These are phyloP conservation scores for Steatocranus sp. DNA, from an alignment of 2,797 vertebrate genomes.

Conservation along the genomic window DNA sequence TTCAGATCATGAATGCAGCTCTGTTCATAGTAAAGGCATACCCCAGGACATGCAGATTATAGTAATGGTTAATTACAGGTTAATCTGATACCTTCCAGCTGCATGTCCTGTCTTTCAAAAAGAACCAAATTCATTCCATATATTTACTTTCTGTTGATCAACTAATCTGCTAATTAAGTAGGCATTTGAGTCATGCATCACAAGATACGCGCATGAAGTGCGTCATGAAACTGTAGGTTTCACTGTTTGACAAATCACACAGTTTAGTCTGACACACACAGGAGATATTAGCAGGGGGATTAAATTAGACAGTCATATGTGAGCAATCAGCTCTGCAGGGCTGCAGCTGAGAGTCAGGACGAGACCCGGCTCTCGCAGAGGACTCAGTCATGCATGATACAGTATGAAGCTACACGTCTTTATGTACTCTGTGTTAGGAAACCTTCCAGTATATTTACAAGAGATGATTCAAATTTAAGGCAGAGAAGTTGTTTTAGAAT, in stretches of 20 bases:
- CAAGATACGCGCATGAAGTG: background rate
- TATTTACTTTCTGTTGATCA: background rate
- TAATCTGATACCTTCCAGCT: background rate
- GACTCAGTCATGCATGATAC: background rate
- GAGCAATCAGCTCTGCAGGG: conserved; percentile 9
- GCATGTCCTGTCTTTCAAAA: background rate
- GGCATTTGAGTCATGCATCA: background rate
- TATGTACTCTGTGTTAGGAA: background rate
- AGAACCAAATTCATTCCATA: rapidly evolving
- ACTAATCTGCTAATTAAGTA: rapidly evolving
- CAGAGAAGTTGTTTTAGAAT: background rate
- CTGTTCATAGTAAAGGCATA: background rate
- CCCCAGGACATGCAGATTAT: background rate
- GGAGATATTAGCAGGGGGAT: background rate
- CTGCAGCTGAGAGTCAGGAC: background rate
- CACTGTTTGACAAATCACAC: background rate
- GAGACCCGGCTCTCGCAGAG: background rate
- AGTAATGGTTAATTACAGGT: background rate
- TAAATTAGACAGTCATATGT: conserved; percentile 29
- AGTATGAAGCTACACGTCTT: rapidly evolving
- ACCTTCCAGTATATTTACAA: background rate
- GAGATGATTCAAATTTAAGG: background rate
- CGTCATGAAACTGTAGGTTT: background rate
- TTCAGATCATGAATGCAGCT: background rate
- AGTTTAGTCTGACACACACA: background rate